Evolutionary conservation across 2,888 invertebrate genomes (phyloP), one percentile per base, ranked within the genome.

Genomic region (Agriotes lineatus): DNA sequence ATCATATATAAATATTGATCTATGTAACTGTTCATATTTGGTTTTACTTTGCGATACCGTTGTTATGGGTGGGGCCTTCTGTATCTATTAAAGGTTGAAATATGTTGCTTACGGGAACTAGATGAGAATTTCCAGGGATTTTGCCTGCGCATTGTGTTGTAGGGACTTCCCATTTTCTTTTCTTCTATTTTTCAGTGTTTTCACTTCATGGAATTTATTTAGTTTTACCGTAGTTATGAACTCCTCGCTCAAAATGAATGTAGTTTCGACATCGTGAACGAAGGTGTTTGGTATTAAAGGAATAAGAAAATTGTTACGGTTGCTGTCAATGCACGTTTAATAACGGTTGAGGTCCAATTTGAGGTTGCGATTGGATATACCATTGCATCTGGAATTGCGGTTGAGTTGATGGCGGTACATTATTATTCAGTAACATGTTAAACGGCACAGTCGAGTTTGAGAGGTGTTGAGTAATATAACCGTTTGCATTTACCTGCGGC

Each of bases 101-200:
- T n/a, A n/a, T n/a, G n/a, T n/a, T n/a, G n/a, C n/a, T n/a, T n/a
- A n/a, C n/a, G n/a, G n/a, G n/a, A n/a, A n/a, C n/a, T n/a, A n/a
- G n/a, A n/a, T n/a, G n/a, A n/a, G n/a, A n/a, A n/a, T n/a, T n/a
- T n/a, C n/a, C n/a, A n/a, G n/a, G n/a, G n/a, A n/a, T n/a, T n/a
- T n/a, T n/a, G n/a, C n/a, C n/a, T n/a, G n/a, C n/a, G n/a, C n/a
- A n/a, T n/a, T n/a, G n/a, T n/a, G n/a, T n/a, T n/a, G n/a, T n/a
- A n/a, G n/a, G n/a, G n/a, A 56, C 19, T 18, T 16, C 4, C 39
- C 20, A 56, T 1, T 18, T 58, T 16, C 1, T 22, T 58, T 58
- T 22, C 57, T 58, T 42, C 42, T 42, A 20, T 42, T 42, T 42
- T 58, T 58, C 39, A 39, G 42, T 19, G 42, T 58, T 58, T 22